These are phyloP conservation scores for Delia radicum DNA, from an alignment of 1,140 invertebrate genomes.

Conservation along the genomic window DNA sequence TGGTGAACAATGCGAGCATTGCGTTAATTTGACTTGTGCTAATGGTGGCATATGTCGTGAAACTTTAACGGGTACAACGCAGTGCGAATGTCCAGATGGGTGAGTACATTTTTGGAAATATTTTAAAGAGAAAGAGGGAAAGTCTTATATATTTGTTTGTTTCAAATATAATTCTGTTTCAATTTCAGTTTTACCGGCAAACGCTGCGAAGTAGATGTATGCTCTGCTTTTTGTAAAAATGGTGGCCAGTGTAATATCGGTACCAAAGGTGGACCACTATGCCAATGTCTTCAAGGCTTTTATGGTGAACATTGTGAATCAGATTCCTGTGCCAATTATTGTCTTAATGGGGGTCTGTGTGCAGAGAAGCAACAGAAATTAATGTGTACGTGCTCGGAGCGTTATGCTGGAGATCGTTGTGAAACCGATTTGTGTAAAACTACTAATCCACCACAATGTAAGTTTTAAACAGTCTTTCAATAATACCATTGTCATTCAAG, in stretches of 20 bases:
- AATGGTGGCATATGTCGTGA: conserved; percentile 54
- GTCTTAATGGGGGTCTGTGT: conserved; percentile 60
- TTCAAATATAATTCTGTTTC: background rate
- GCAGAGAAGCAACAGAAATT: conserved; percentile 34
- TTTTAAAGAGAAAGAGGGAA: background rate
- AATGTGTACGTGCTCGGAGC: conserved; percentile 41
- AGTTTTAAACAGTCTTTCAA: background rate
- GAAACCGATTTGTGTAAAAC: conserved; percentile 52
- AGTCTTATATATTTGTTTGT: background rate
- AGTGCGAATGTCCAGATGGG: conserved; percentile 61
- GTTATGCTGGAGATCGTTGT: conserved; percentile 47
- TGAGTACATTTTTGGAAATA: conserved; percentile 22
- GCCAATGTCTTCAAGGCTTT: conserved; percentile 59
- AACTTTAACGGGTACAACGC: conserved; percentile 49
- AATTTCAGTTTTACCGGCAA: conserved; percentile 37
- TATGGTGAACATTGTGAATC: conserved; percentile 63
- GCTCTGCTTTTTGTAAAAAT: conserved; percentile 58
- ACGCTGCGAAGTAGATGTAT: conserved; percentile 54
- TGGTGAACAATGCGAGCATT: conserved; percentile 54
- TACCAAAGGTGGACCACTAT: conserved; percentile 54
- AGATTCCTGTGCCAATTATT: conserved; percentile 59
- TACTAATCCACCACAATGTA: conserved; percentile 41
- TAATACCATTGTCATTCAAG: background rate
- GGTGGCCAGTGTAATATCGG: conserved; percentile 60
- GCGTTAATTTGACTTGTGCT: conserved; percentile 47